phyloP scores from a whole-genome alignment of 2,888 invertebrate species.

The Acleris holmiana region DNA sequence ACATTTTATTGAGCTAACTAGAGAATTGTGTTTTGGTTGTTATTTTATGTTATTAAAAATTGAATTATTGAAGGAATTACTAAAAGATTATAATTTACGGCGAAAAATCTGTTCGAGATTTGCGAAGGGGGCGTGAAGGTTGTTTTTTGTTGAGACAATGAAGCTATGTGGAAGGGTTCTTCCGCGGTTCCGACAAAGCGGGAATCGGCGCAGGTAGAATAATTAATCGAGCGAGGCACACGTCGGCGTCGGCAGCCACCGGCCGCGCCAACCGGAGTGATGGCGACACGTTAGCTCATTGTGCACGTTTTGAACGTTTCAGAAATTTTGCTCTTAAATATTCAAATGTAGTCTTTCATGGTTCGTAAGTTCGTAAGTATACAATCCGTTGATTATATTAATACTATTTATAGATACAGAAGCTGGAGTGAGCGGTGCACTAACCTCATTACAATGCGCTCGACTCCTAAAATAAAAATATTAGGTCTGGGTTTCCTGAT shows the following conservation, averaged over 20 bases:
- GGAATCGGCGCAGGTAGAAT: conserved; percentile 57
- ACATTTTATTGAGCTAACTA: neutral
- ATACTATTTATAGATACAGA: too few relatives aligned
- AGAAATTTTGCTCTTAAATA: neutral
- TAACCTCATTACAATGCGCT: too few relatives aligned
- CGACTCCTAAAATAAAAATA: too few relatives aligned
- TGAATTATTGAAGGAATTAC: conserved; percentile 27
- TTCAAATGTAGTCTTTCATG: neutral
- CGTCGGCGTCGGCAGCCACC: conserved; percentile 38
- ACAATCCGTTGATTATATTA: too few relatives aligned
- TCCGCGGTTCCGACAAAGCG: conserved; percentile 15
- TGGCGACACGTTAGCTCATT: conserved; percentile 1
- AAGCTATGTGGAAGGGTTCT: conserved; percentile 37
- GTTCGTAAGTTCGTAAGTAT: neutral
- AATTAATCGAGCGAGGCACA: conserved; percentile 58
- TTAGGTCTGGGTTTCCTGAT: too few relatives aligned
- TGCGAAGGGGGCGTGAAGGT: conserved; percentile 50
- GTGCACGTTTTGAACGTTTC: neutral
- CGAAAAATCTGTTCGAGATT: conserved; percentile 50
- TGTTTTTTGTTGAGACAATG: conserved; percentile 31
- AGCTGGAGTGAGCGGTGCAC: too few relatives aligned
- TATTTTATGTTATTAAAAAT: conserved; percentile 13
- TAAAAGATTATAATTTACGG: conserved; percentile 45
- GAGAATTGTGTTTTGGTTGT: neutral
- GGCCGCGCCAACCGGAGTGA: conserved; percentile 6